Percentiles rank a stretch among this genome's conserved stretches.
These are phyloP conservation scores for Drosophila mimetica DNA, from an alignment of 2,888 invertebrate genomes.

Conservation along the genomic window DNA sequence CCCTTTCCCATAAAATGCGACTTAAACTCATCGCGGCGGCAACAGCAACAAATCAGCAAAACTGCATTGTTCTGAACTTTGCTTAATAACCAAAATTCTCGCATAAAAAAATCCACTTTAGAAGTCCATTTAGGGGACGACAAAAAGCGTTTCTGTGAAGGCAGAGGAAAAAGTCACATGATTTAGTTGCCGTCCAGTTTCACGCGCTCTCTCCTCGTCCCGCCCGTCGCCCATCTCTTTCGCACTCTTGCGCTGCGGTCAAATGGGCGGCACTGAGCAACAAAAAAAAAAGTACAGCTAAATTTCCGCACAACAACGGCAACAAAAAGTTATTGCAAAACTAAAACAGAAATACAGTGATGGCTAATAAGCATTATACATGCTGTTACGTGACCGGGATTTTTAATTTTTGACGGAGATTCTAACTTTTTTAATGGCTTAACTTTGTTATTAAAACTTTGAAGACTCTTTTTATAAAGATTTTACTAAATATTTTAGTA, in stretches of 20 bases:
- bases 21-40: conserved; percentile 27
- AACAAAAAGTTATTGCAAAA: conserved; percentile 66
- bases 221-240: conserved; percentile 4
- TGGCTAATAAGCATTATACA: neutral
- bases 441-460: too few relatives aligned
- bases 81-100: conserved; percentile 68
- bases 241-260: conserved; percentile 50
- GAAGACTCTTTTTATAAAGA: too few relatives aligned
- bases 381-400: neutral
- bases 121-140: conserved; percentile 45
- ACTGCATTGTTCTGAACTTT: conserved; percentile 70
- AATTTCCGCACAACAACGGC: conserved; percentile 71
- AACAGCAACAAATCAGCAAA: conserved; percentile 52
- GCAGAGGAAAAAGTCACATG: conserved; percentile 69
- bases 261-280: conserved; percentile 42
- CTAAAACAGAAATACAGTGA: conserved; percentile 39
- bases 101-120: conserved; percentile 67
- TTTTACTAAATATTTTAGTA: too few relatives aligned
- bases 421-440: neutral
- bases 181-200: conserved; percentile 67
- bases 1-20: conserved; percentile 52
- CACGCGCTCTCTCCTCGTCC: neutral
- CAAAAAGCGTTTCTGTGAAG: conserved; percentile 21
- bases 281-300: conserved; percentile 44
- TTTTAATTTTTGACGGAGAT: neutral